These are phyloP conservation scores for Suillia variegata DNA, from an alignment of 2,888 invertebrate species.

Conservation along the genomic window DNA sequence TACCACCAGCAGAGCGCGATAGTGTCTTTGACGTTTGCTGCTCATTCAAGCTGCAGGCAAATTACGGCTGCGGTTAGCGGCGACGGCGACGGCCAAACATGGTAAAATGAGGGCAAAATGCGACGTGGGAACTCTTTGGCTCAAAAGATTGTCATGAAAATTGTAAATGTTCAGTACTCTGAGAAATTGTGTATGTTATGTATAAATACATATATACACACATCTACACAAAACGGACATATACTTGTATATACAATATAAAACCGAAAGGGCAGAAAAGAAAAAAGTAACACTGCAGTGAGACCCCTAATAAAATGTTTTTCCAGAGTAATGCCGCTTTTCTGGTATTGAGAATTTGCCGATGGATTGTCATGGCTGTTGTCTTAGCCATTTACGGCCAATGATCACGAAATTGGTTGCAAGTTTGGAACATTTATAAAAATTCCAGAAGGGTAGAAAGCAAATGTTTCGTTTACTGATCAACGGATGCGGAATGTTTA, in stretches of 20 bases:
- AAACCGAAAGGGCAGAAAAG: not conserved
- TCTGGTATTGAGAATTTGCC: not conserved
- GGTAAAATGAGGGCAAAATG: slow-evolving; percentile 23
- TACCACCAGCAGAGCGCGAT: slow-evolving; percentile 25
- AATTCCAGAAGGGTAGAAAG: not conserved
- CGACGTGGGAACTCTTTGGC: slow-evolving; percentile 36
- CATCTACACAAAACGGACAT: no score
- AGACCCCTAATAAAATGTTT: no score
- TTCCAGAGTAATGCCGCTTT: no score
- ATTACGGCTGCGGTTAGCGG: slow-evolving; percentile 25
- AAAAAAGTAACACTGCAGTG: not conserved
- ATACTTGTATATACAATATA: not conserved
- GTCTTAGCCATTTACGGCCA: not conserved
- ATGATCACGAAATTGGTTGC: not conserved
- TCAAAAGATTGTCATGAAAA: not conserved
- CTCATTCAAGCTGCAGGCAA: slow-evolving; percentile 33
- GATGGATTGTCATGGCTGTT: not conserved
- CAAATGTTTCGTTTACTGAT: slow-evolving; percentile 8
- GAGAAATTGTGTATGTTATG: no score
- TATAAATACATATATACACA: no score
- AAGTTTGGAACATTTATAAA: not conserved
- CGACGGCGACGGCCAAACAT: slow-evolving; percentile 6
- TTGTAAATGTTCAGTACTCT: not conserved
- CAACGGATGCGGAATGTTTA: slow-evolving; percentile 19
- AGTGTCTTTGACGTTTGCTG: not conserved